These are phyloP conservation scores for Lagodon rhomboides DNA, from an alignment of 2,797 vertebrate genomes.

Conservation along the genomic window DNA sequence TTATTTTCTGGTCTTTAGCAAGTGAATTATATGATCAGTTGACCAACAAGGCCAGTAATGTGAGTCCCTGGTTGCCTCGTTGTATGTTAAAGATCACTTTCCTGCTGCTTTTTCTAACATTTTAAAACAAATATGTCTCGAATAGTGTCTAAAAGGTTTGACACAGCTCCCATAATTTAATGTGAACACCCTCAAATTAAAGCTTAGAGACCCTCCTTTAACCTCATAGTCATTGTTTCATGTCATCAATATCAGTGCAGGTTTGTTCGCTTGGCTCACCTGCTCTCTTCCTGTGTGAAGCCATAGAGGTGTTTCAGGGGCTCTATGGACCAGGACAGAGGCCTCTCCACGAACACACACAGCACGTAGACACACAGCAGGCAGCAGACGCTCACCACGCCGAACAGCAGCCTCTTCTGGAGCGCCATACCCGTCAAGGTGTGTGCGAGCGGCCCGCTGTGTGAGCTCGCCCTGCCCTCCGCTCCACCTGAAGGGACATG, in stretches of 20 bases:
- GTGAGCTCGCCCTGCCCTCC: slow-evolving; percentile 33
- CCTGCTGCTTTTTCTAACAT: no score
- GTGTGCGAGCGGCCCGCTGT: not conserved
- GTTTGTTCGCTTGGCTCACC: slow-evolving; percentile 42
- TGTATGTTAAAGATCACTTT: no score
- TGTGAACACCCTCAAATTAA: no score
- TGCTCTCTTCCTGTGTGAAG: not conserved
- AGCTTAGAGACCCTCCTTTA: no score
- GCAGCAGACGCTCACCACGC: slow-evolving; percentile 5
- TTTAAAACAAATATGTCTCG: no score
- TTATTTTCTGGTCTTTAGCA: no score
- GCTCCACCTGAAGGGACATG: slow-evolving; percentile 58
- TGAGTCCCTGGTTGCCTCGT: no score
- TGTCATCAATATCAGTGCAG: not conserved
- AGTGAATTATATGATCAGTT: no score
- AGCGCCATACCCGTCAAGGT: slow-evolving; percentile 47
- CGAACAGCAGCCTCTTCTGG: slow-evolving; percentile 49
- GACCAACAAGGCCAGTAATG: no score
- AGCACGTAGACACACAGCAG: slow-evolving; percentile 71
- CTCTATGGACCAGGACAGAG: not conserved
- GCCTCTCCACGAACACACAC: slow-evolving; percentile 31
- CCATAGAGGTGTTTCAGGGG: accelerated
- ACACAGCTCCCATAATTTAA: no score
- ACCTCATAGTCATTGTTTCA: not conserved
- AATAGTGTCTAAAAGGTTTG: no score